These are phyloP conservation scores for Criorhina ranunculi DNA, from an alignment of 2,888 invertebrate species.

Conservation along the genomic window DNA sequence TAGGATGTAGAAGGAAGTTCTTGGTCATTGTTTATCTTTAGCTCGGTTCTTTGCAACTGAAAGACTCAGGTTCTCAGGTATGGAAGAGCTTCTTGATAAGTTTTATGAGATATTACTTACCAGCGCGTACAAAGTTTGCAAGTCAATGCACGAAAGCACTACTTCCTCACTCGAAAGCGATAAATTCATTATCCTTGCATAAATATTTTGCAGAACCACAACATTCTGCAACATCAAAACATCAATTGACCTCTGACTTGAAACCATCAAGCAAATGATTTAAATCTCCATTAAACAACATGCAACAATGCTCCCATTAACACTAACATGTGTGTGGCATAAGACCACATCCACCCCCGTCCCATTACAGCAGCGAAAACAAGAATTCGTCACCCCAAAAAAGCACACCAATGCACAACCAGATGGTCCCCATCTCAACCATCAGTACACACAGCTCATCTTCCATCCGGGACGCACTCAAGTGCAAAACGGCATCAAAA, in stretches of 20 bases:
- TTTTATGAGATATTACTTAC: too few relatives aligned
- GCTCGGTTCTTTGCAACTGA: too few relatives aligned
- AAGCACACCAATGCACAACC: slow-evolving; percentile 48
- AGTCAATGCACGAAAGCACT: too few relatives aligned
- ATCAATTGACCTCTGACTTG: slow-evolving; percentile 71
- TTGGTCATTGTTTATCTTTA: too few relatives aligned
- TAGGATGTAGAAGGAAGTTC: too few relatives aligned
- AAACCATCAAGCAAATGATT: slow-evolving; percentile 75
- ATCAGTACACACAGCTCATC: slow-evolving; percentile 23
- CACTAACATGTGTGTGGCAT: slow-evolving; percentile 66
- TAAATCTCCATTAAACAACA: slow-evolving; percentile 76
- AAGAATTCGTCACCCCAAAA: slow-evolving; percentile 67
- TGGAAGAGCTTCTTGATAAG: too few relatives aligned
- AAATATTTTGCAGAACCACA: slow-evolving; percentile 56
- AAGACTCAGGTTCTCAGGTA: too few relatives aligned
- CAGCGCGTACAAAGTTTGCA: too few relatives aligned
- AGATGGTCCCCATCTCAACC: slow-evolving; percentile 58
- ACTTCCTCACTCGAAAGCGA: too few relatives aligned
- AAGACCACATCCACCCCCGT: slow-evolving; percentile 21
- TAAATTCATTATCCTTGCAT: slow-evolving; percentile 25
- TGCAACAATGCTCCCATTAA: slow-evolving; percentile 75
- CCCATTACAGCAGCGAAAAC: slow-evolving; percentile 2
- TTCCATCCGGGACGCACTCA: slow-evolving; percentile 63
- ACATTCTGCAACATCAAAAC: slow-evolving; percentile 72
- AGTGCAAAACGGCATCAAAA: slow-evolving; percentile 73